phyloP scores from a whole-genome alignment of 2,113 vertebrate genomes.

The Falcunculus frontatus region DNA sequence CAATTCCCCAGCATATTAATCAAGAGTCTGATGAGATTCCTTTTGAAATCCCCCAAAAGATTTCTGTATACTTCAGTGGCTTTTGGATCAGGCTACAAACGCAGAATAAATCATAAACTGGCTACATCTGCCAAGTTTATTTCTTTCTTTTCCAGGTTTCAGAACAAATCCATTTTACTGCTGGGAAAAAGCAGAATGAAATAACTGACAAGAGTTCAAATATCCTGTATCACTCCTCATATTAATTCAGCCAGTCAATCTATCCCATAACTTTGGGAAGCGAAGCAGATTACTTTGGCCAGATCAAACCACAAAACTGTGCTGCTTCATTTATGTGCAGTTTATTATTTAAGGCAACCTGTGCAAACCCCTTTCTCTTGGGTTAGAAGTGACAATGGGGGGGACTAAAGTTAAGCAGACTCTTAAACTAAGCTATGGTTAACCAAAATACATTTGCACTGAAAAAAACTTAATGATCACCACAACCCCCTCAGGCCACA shows the following conservation, averaged over 20 bases:
- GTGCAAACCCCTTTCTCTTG: neutral
- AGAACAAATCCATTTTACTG: constrained; percentile 52
- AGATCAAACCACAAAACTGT: neutral
- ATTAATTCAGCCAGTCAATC: constrained; percentile 23
- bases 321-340: neutral
- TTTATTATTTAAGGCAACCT: neutral
- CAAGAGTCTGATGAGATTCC: constrained; percentile 29
- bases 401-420: neutral
- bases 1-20: constrained; percentile 38
- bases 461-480: neutral
- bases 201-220: constrained; percentile 35
- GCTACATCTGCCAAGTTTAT: constrained; percentile 45
- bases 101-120: constrained; percentile 49
- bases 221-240: constrained; percentile 2
- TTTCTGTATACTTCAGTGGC: constrained; percentile 26
- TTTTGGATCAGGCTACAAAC: constrained; percentile 48
- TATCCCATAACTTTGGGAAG: neutral
- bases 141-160: constrained; percentile 46
- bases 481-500: neutral
- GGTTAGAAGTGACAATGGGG: neutral
- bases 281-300: neutral
- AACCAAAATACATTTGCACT: neutral
- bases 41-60: constrained; percentile 46
- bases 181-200: constrained; percentile 52
- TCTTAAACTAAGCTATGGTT: neutral